These are phyloP conservation scores for Craterocephalus amniculus DNA, from an alignment of 2,797 vertebrate genomes.

Conservation along the genomic window DNA sequence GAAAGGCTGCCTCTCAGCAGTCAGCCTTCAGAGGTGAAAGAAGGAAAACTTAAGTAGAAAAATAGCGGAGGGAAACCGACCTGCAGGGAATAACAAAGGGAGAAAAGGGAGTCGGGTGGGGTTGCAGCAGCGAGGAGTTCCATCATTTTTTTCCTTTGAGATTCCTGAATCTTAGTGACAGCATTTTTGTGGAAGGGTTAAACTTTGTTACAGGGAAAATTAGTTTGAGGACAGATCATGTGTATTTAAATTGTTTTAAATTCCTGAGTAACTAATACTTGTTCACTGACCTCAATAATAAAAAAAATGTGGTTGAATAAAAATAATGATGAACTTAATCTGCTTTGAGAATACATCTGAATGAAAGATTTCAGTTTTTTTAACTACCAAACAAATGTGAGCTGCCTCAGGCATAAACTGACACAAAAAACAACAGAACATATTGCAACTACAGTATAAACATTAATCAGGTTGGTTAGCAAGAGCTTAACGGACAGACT, in stretches of 20 bases:
- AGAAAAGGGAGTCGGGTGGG: conserved; percentile 16
- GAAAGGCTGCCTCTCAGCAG: conserved; percentile 64
- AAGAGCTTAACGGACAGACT: neutral
- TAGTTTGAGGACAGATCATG: neutral
- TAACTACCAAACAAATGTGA: neutral
- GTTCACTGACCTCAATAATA: too few relatives aligned
- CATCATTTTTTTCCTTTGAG: too few relatives aligned
- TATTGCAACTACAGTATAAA: neutral
- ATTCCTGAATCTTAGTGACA: too few relatives aligned
- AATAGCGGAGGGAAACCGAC: conserved; percentile 22
- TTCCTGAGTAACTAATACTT: too few relatives aligned
- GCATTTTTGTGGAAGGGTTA: neutral
- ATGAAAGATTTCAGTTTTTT: too few relatives aligned
- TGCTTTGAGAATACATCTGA: too few relatives aligned
- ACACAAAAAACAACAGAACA: neutral
- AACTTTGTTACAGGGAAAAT: neutral
- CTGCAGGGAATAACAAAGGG: conserved; percentile 21
- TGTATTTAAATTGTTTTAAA: too few relatives aligned
- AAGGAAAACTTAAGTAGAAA: conserved; percentile 33
- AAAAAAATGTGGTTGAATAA: too few relatives aligned
- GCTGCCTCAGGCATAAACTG: neutral
- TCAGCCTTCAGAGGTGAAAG: conserved; percentile 40
- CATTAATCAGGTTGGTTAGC: neutral
- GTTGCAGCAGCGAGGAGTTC: conserved; percentile 9
- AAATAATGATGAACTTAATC: too few relatives aligned